Evolutionary conservation across 1,140 invertebrate genomes (phyloP).

Genomic region (Sycophila sp.): DNA sequence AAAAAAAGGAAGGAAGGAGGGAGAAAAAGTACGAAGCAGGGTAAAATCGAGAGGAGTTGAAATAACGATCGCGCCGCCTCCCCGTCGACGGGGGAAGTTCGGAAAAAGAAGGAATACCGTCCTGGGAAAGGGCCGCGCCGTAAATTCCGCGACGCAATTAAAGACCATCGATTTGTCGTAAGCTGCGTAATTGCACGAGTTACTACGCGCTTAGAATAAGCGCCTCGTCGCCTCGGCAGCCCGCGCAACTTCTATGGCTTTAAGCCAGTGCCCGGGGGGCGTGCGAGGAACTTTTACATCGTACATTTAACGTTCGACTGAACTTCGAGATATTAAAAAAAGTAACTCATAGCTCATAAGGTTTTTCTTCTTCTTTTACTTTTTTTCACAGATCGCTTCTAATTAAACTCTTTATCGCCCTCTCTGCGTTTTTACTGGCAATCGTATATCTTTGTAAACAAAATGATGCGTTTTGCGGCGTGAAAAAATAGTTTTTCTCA

Average conservation of each 20-base stretch:
- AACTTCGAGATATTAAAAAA: conserved; percentile 13
- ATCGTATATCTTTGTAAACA: background rate
- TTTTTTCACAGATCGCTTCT: background rate
- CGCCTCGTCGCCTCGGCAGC: conserved; percentile 44
- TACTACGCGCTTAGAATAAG: conserved; percentile 63
- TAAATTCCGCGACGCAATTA: conserved; percentile 62
- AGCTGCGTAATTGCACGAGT: conserved; percentile 64
- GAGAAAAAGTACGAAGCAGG: background rate
- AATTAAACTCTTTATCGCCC: conserved; percentile 11
- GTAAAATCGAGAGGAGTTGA: conserved; percentile 30
- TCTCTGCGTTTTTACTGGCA: background rate
- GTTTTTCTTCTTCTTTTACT: background rate
- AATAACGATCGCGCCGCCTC: conserved; percentile 33
- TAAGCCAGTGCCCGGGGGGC: background rate
- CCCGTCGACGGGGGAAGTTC: conserved; percentile 1
- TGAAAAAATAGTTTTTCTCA: too few relatives aligned
- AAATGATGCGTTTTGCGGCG: background rate
- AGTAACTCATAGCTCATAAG: background rate
- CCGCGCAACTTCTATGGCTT: conserved; percentile 28
- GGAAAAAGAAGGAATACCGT: conserved; percentile 32
- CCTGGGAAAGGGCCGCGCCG: conserved; percentile 18
- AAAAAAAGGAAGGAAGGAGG: background rate
- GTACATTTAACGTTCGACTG: background rate
- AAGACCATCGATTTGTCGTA: conserved; percentile 66
- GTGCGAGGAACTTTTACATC: conserved; percentile 18